Evolutionary conservation across 1,140 invertebrate species (phyloP).

Genomic region (Maniola jurtina): DNA sequence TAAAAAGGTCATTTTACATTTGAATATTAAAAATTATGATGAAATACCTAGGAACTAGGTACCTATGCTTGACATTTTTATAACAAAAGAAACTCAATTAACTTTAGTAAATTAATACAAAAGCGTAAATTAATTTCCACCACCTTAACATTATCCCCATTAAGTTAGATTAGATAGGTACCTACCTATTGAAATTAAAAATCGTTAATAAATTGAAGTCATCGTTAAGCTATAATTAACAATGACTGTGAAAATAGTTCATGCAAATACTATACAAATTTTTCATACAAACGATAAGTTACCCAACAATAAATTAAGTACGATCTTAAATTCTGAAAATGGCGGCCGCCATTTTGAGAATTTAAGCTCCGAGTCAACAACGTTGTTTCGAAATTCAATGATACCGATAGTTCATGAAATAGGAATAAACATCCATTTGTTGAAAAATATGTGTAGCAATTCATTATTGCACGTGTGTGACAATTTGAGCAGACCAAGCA

Average conservation of each 20-base stretch:
- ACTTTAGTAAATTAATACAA: slow-evolving; percentile 5
- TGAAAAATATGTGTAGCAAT: slow-evolving; percentile 38
- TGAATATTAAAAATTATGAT: neutral
- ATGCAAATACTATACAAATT: slow-evolving; percentile 33
- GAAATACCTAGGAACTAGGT: neutral
- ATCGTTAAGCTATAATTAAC: neutral
- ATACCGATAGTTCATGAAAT: neutral
- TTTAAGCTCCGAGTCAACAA: slow-evolving; percentile 10
- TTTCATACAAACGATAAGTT: slow-evolving; percentile 24
- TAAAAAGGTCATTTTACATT: slow-evolving; percentile 36
- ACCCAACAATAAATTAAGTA: neutral
- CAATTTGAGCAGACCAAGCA: slow-evolving; percentile 65
- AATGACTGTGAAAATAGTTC: slow-evolving; percentile 12
- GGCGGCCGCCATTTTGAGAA: slow-evolving; percentile 40
- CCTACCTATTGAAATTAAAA: slow-evolving; percentile 8
- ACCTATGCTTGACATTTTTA: slow-evolving; percentile 2
- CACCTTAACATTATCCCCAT: slow-evolving; percentile 16
- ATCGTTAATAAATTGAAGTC: slow-evolving; percentile 5
- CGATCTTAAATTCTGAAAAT: slow-evolving; percentile 17
- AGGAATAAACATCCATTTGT: slow-evolving; percentile 7
- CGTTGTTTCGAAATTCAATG: neutral
- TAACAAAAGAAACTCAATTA: slow-evolving; percentile 1
- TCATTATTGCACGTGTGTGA: slow-evolving; percentile 60
- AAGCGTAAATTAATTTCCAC: slow-evolving; percentile 20
- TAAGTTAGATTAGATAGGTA: slow-evolving; percentile 12